Evolutionary conservation across 2,888 invertebrate species (phyloP), one percentile per base, ranked within the genome.

Genomic region (Coelogynopora nodosa): DNA sequence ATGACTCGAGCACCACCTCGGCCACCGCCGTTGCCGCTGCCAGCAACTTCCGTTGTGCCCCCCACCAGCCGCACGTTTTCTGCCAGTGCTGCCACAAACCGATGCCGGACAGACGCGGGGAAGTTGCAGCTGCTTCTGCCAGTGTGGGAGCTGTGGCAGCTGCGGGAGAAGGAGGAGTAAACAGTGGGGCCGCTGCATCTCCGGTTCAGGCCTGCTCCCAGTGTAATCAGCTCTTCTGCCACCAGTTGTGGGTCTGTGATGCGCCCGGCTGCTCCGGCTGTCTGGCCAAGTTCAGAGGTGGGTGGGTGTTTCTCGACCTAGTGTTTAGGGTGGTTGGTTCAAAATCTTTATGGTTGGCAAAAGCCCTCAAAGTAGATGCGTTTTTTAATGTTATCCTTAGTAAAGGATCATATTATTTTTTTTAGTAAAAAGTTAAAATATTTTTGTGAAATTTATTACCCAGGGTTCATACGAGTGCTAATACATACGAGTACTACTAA

Each of bases 11-110:
- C 28, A 18, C 0, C 2, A n/a, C 5, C 13, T 27, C 10, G 27
- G 26, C 18, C 5, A 74, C 86, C 85, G n/a, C n/a, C n/a, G n/a
- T n/a, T n/a, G n/a, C n/a, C n/a, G n/a, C 84, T 87, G 13, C 26
- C 49, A 26, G 29, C 0, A 49, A 81, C 0, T 90, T 88, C 88
- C 86, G 86, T 0, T 91, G 91, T 88, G 27, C 23, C 0, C 84
- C 87, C 0, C 88, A 88, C 30, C 90, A 91, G 89, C 90, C 90
- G 87, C 92, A 92, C 89, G 89, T 90, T 0, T 84, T 91, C 86
- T 92, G 92, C 88, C 89, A 90, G 88, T 92, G 92, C 87, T 92
- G 92, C 88, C 84, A 91, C 86, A 90, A 90, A 85, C 90, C 91
- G 1, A 90, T 91, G 90, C 92, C 92, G 0, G 90, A 91, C 86